These are phyloP conservation scores for Alouatta palliata DNA, from an alignment of 2,113 vertebrate species.

Conservation along the genomic window DNA sequence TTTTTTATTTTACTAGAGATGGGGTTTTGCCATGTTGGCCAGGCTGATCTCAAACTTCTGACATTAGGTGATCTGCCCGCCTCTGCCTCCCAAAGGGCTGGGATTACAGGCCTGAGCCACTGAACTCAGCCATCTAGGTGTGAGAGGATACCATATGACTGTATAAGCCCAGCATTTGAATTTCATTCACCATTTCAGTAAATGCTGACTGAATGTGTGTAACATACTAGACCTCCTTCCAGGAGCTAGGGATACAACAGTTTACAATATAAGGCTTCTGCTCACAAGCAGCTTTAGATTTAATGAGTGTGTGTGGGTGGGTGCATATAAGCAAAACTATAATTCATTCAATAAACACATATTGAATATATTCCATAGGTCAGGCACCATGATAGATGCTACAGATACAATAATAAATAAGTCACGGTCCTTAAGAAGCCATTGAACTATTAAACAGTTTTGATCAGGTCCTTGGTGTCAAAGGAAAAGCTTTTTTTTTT, in stretches of 20 bases:
- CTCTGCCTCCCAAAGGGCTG: too few species aligned
- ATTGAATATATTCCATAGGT: not conserved
- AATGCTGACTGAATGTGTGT: not conserved
- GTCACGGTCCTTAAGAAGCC: not conserved
- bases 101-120: too few species aligned
- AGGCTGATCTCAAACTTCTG: too few species aligned
- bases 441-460: not conserved
- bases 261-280: not conserved
- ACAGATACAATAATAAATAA: not conserved
- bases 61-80: too few species aligned
- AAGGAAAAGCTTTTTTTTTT: not conserved
- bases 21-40: too few species aligned
- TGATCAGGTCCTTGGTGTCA: not conserved
- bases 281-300: not conserved
- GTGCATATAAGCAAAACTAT: not conserved
- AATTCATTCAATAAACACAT: not conserved
- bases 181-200: not conserved
- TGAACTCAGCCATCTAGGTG: fast-evolving
- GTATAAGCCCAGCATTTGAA: not conserved
- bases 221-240: not conserved
- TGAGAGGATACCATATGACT: not conserved
- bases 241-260: not conserved
- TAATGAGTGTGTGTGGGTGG: fast-evolving
- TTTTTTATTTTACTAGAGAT: too few species aligned
- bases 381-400: not conserved